Evolutionary conservation across 2,113 vertebrate genomes (phyloP).

Genomic region (Chaetorhynchus papuensis): DNA sequence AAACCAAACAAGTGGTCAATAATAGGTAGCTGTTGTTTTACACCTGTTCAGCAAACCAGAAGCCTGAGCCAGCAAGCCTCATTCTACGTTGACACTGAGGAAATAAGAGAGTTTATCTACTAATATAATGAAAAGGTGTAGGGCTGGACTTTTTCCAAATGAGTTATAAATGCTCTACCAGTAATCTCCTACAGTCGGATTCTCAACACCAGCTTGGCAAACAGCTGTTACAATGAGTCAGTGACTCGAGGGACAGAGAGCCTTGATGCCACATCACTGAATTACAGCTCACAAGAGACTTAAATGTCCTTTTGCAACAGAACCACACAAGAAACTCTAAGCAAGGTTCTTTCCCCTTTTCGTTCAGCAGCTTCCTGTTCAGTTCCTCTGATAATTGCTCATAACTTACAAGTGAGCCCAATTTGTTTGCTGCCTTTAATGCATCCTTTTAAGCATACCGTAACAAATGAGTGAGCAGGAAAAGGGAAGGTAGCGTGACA

Average conservation of each 20-base stretch:
- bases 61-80: not conserved
- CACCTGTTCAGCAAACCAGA: not conserved
- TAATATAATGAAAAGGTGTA: not conserved
- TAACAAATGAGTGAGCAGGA: not conserved
- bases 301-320: not conserved
- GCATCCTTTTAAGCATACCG: not conserved
- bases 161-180: not conserved
- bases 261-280: not conserved
- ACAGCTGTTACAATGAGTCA: not conserved
- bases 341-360: accelerated
- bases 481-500: not conserved
- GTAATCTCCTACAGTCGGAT: not conserved
- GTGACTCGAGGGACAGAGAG: not conserved
- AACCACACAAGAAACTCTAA: not conserved
- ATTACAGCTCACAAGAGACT: not conserved
- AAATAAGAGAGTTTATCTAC: not conserved
- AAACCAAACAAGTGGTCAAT: not conserved
- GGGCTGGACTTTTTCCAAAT: not conserved
- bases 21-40: not conserved
- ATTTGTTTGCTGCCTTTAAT: not conserved
- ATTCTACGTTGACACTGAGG: not conserved
- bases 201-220: not conserved
- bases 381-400: not conserved
- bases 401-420: not conserved
- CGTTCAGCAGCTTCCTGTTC: not conserved